Evolutionary conservation across 2,113 vertebrate species (phyloP), one percentile per base, ranked within the genome.

Genomic region (Paradoxurus hermaphroditus): DNA sequence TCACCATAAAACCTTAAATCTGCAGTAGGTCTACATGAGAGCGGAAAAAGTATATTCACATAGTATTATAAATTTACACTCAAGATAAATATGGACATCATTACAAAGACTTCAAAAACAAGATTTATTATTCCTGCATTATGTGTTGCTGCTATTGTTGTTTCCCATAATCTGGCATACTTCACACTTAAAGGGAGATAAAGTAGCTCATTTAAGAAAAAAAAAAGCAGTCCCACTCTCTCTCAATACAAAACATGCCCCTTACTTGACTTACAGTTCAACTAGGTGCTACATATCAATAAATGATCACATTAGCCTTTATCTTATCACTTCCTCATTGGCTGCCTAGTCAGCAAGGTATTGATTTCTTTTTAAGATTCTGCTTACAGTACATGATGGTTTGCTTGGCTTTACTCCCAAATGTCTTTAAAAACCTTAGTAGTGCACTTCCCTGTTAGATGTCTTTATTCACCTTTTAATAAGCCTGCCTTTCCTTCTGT

Each of bases 401-500:
- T 94, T 96, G 59, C 84, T 96, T 98, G 96, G 96, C 94, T 93
- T 86, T 63, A 68, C 5, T 97, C 81, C 95, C 86, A 88, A 92
- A 95, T 12, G 44, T 86, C 86, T 95, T 97, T 97, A 90, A 95
- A 96, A 97, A 41, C 7, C 62, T 91, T 96, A 97, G 87, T 88
- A 86, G 84, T 87, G 65, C 34, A 73, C n/a, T 97, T 96, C 51
- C 62, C 56, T 90, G 75, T 92, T 75, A 86, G 92, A 97, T 95
- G 84, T 95, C 92, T 98, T 97, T 77, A 97, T 97, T 98, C 59
- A 85, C 49, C 70, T 96, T 98, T 97, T 96, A 97, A 97, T 94
- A 97, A 93, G 70, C 23, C 87, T 97, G 41, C n/a, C n/a, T 94
- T 85, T 13, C 49, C 53, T 94, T 46, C 39, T 95, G 29, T 63